These are phyloP conservation scores for Miniopterus natalensis DNA, from an alignment of 2,113 vertebrate species.

Conservation along the genomic window DNA sequence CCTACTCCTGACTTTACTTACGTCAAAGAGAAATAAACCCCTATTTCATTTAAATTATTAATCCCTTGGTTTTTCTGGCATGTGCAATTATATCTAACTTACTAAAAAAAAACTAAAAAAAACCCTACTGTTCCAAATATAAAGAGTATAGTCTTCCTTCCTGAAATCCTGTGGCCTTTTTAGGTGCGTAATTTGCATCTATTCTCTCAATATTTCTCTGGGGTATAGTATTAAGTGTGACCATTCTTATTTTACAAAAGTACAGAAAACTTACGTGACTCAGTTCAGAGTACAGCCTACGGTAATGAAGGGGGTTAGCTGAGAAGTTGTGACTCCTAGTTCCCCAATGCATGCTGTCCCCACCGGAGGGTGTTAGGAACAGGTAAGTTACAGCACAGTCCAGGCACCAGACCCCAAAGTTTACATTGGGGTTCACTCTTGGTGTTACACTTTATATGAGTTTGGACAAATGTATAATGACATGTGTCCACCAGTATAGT, in stretches of 20 bases:
- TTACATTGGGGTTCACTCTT: neutral
- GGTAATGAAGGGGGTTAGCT: neutral
- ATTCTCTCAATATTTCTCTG: neutral
- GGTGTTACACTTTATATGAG: neutral
- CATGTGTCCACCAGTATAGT: neutral
- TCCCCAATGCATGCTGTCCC: neutral
- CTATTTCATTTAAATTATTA: neutral
- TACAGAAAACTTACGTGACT: neutral
- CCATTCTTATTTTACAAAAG: neutral
- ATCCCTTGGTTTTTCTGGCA: neutral
- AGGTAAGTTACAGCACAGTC: neutral
- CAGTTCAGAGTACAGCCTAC: neutral
- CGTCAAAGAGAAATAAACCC: constrained; percentile 16
- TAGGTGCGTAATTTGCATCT: neutral
- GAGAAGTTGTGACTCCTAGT: neutral
- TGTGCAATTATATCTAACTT: neutral
- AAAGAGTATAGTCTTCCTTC: neutral
- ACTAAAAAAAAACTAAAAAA: neutral
- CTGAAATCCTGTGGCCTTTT: neutral
- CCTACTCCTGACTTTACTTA: neutral
- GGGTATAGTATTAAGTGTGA: neutral
- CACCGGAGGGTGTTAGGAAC: neutral
- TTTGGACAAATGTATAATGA: neutral
- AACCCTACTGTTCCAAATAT: neutral
- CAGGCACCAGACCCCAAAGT: neutral